Conservation (phyloP, 2,888 invertebrate species). For the Agonopterix alstromeriana region DNA sequence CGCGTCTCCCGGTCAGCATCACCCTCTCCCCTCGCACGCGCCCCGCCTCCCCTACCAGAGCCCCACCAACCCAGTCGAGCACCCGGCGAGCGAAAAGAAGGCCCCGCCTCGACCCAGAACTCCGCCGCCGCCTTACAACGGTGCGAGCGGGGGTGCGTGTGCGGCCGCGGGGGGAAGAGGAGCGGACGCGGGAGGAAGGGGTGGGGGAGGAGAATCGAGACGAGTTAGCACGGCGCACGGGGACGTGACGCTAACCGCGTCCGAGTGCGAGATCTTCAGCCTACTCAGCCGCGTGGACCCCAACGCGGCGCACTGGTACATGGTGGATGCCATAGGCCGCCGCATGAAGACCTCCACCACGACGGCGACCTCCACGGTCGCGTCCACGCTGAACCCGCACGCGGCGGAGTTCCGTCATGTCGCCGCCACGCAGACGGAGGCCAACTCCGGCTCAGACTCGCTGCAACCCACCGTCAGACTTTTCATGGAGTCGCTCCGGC, state of each 20-base stretch:
- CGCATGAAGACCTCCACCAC: constrained; percentile 13
- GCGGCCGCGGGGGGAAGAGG: not conserved
- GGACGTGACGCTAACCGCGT: constrained; percentile 26
- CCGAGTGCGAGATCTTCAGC: constrained; percentile 39
- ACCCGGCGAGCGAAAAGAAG: constrained; percentile 12
- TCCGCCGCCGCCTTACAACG: not conserved
- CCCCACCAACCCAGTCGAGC: not conserved
- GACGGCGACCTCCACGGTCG: not conserved
- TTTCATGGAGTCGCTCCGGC: not conserved
- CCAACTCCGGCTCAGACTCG: not conserved
- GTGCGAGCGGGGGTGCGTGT: not conserved
- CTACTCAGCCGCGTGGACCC: constrained; percentile 33
- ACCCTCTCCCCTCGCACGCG: constrained; percentile 9
- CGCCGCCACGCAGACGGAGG: constrained; percentile 15
- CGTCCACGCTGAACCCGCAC: constrained; percentile 26
- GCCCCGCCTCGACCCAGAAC: constrained; percentile 16
- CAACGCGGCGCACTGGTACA: constrained; percentile 41
- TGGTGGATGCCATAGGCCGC: constrained; percentile 33
- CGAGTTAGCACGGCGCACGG: not conserved
- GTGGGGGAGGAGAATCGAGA: not conserved
- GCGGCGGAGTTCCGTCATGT: constrained; percentile 74
- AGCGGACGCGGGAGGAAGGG: not conserved
- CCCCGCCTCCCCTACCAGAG: constrained; percentile 19
- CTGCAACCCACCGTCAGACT: constrained; percentile 12
- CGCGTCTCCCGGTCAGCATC: constrained; percentile 13